These are phyloP conservation scores for Stenchaetothrips biformis DNA, from an alignment of 2,888 invertebrate genomes.

Conservation along the genomic window DNA sequence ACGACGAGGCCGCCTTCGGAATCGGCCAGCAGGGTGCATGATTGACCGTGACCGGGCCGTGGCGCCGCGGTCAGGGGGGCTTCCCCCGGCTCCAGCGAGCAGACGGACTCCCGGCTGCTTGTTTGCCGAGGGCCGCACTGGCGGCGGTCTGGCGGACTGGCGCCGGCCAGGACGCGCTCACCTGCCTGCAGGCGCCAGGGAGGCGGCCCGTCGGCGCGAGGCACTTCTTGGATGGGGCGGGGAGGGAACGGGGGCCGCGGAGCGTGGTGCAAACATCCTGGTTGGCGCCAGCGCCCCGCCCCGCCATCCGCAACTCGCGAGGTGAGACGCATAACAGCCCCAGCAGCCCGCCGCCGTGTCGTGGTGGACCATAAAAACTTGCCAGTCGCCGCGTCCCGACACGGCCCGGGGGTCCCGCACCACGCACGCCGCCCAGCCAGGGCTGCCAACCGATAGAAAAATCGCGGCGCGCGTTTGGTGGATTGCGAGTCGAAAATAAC, in stretches of 20 bases:
- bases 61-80: no score
- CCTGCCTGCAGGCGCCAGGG: constrained; percentile 7
- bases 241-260: neutral
- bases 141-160: neutral
- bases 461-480: no score
- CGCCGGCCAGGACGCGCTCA: neutral
- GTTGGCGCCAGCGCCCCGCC: neutral
- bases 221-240: no score
- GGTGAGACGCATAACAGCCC: no score
- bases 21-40: no score
- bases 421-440: neutral
- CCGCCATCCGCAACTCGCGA: neutral
- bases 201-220: neutral
- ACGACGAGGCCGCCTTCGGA: no score
- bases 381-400: neutral
- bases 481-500: no score
- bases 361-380: no score
- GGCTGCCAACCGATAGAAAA: no score
- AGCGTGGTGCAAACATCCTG: constrained; percentile 13
- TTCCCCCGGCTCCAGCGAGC: no score
- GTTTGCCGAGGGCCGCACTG: neutral
- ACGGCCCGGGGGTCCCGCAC: neutral
- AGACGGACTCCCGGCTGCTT: neutral
- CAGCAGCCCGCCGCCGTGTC: no score
- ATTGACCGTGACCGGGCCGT: no score